Evolutionary conservation across 2,113 vertebrate genomes (phyloP).

Genomic region (Pardalotus punctatus): DNA sequence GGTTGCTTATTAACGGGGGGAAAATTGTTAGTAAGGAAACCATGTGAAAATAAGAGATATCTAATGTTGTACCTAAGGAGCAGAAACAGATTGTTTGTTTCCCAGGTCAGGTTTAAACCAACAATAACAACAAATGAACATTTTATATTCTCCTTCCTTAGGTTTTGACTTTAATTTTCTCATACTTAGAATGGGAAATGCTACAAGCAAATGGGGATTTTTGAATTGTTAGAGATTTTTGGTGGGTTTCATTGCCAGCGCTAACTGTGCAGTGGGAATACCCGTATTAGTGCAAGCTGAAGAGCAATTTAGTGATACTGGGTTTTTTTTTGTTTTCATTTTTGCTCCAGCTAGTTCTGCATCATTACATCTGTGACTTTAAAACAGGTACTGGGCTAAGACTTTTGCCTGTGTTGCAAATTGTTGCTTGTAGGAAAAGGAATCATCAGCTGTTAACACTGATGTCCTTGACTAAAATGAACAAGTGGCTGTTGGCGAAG

Average conservation of each 20-base stretch:
- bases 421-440: background rate
- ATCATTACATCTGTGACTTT: background rate
- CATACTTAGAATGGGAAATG: background rate
- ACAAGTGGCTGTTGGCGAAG: background rate
- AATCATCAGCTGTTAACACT: background rate
- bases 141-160: background rate
- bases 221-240: background rate
- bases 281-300: background rate
- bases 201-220: background rate
- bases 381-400: background rate
- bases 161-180: background rate
- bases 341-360: background rate
- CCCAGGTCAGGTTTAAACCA: background rate
- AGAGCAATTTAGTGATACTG: background rate
- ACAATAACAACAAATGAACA: background rate
- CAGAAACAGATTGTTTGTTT: background rate
- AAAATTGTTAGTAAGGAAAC: background rate
- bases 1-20: conserved; percentile 17
- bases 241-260: background rate
- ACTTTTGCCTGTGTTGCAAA: background rate
- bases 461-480: background rate
- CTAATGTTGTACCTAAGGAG: background rate
- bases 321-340: background rate
- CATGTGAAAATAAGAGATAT: background rate
- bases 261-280: background rate